Base-by-base conservation (phyloP, 2,113 vertebrate species). In the Microtus pennsylvanicus region DNA sequence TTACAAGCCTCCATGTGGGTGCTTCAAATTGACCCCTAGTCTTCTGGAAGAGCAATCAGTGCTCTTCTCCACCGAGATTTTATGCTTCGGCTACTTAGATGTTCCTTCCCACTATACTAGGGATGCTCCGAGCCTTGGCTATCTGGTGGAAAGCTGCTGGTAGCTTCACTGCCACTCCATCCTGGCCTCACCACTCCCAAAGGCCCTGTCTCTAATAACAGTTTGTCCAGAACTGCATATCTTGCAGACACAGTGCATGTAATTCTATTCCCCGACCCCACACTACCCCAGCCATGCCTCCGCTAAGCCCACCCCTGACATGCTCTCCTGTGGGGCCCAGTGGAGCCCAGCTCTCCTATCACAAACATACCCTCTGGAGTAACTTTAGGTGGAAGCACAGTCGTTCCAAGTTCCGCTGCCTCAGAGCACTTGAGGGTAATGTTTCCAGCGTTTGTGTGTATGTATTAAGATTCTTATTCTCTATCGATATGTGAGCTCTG, bases 201-300 rank as follows among this genome's bases (percentile, higher is more conserved):
- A 38, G 7, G 10, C 17, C 30, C 0, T 13, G 6, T 3, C 7
- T 0, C 45, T 9, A 47, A 7, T 55, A 72, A 45, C 45, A 45
- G 45, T 45, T 90, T 74, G 22, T 86, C 12, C 42, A 67, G 5
- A 16, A 4, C 17, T 5, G 52, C 2, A 0, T 24, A 5, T 77
- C n/a, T 7, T 19, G 47, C 16, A 14, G 38, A 13, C 33, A 26
- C 42, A 24, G 14, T 85, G 8, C 47, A 77, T 4, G 17, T 45
- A 50, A 0, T 21, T 19, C 61, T n/a, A 0, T 30, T 14, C 28
- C 16, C 2, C 1, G 11, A 21, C 28, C 28, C 3, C 10, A 5
- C 1, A 28, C 50, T 24, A 38, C 47, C 70, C 22, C 47, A 26
- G 8, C 6, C n/a, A 3, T 3, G 0, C 24, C 47, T 17, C 76